Percentiles rank a stretch among this genome's conserved stretches.
Conservation (phyloP, 2,797 vertebrate species). For the Steatocranus sp. region DNA sequence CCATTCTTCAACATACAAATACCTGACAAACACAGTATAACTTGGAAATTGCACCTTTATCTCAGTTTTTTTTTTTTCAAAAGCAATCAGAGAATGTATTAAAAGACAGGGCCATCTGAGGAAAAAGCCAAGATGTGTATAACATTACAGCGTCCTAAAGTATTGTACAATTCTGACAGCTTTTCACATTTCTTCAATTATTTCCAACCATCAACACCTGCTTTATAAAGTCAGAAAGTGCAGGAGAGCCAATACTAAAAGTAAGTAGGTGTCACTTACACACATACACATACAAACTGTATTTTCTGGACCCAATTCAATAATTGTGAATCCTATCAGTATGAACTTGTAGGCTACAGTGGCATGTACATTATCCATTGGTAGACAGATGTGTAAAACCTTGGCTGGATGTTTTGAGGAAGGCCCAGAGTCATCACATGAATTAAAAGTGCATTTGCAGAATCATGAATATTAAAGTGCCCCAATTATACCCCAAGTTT, state of each 20-base stretch:
- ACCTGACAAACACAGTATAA: neutral
- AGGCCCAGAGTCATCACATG: neutral
- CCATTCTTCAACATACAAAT: neutral
- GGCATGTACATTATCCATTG: neutral
- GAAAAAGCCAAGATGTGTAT: neutral
- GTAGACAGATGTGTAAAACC: slow-evolving; percentile 2
- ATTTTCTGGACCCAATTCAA: neutral
- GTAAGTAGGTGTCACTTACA: neutral
- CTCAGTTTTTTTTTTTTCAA: neutral
- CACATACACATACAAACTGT: neutral
- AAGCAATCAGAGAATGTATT: neutral
- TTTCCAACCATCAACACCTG: neutral
- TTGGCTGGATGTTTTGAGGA: neutral
- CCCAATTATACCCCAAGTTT: neutral
- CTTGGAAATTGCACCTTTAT: slow-evolving; percentile 30
- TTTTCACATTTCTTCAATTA: neutral
- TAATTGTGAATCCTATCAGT: neutral
- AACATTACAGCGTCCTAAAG: neutral
- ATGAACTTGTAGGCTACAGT: neutral
- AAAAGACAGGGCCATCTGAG: neutral
- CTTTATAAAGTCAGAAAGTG: neutral
- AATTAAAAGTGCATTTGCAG: slow-evolving; percentile 49
- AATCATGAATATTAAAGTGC: neutral
- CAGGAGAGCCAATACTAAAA: neutral
- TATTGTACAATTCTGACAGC: neutral